Evolutionary conservation across 2,888 invertebrate genomes (phyloP).

Genomic region (Gymnosoma rotundatum): DNA sequence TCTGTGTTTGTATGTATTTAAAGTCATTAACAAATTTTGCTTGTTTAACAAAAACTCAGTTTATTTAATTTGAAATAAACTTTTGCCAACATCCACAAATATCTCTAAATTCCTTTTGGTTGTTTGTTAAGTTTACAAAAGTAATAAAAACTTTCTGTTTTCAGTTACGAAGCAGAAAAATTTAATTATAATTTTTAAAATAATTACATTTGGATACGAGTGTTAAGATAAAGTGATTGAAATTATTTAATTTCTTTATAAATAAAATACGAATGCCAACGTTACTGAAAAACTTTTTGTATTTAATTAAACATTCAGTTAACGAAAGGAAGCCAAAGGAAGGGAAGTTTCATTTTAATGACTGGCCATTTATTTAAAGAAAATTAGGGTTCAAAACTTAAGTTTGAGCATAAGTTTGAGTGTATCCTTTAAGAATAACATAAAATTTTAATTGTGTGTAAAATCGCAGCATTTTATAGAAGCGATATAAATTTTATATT

Average conservation of each 20-base stretch:
- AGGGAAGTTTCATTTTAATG: no score
- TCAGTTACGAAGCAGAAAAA: neutral
- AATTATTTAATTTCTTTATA: constrained; percentile 7
- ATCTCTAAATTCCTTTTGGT: neutral
- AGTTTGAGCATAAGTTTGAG: no score
- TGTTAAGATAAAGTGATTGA: neutral
- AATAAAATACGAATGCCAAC: neutral
- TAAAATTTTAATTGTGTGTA: no score
- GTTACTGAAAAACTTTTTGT: neutral
- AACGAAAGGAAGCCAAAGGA: no score
- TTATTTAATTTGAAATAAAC: constrained; percentile 6
- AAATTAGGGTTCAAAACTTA: no score
- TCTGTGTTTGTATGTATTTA: neutral
- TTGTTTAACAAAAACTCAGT: constrained; percentile 16
- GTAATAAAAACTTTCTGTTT: constrained; percentile 26
- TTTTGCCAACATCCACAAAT: constrained; percentile 13
- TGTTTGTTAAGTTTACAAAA: neutral
- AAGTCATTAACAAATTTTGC: constrained; percentile 6
- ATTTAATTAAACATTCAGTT: no score
- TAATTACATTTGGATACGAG: constrained; percentile 1
- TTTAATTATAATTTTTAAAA: constrained; percentile 31
- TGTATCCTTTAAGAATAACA: no score
- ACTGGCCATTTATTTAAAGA: no score
- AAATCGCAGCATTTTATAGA: no score
- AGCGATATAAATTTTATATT: no score